Conservation (phyloP, 1,140 invertebrate species). For the Drosophila trapezifrons region DNA sequence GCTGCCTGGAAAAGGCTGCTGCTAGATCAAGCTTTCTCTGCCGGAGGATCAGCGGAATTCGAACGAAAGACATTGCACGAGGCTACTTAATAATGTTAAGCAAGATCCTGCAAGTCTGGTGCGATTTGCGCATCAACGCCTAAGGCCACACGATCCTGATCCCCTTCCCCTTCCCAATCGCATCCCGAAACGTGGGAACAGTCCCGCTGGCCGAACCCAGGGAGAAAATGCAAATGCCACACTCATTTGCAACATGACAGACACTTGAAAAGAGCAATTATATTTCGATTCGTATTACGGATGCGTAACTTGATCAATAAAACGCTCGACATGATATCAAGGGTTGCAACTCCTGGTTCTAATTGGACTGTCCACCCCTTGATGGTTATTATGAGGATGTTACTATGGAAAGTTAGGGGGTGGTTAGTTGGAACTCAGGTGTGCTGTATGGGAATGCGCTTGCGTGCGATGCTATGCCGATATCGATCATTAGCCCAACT, state of each 20-base stretch:
- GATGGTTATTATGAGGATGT: constrained; percentile 27
- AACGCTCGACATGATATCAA: constrained; percentile 76
- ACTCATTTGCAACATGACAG: constrained; percentile 69
- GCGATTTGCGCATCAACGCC: constrained; percentile 71
- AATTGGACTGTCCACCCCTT: constrained; percentile 50
- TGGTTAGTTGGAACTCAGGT: constrained; percentile 63
- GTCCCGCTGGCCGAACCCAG: background rate
- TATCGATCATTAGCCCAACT: constrained; percentile 56
- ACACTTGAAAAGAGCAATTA: constrained; percentile 79
- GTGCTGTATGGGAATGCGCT: constrained; percentile 78
- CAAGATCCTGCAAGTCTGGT: constrained; percentile 80
- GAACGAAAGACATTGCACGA: constrained; percentile 57
- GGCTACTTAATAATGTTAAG: constrained; percentile 69
- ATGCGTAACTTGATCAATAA: constrained; percentile 83
- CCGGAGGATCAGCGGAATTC: constrained; percentile 53
- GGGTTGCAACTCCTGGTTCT: constrained; percentile 39
- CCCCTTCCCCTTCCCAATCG: constrained; percentile 17
- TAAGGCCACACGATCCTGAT: constrained; percentile 42
- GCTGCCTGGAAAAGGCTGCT: constrained; percentile 39
- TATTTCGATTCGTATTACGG: constrained; percentile 80
- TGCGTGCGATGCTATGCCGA: constrained; percentile 76
- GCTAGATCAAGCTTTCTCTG: constrained; percentile 65
- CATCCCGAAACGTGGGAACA: constrained; percentile 58
- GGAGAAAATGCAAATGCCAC: constrained; percentile 45
- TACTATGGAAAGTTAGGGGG: constrained; percentile 10